These are phyloP conservation scores for Eupsittula cactorum DNA, from an alignment of 2,113 vertebrate species.

Conservation along the genomic window DNA sequence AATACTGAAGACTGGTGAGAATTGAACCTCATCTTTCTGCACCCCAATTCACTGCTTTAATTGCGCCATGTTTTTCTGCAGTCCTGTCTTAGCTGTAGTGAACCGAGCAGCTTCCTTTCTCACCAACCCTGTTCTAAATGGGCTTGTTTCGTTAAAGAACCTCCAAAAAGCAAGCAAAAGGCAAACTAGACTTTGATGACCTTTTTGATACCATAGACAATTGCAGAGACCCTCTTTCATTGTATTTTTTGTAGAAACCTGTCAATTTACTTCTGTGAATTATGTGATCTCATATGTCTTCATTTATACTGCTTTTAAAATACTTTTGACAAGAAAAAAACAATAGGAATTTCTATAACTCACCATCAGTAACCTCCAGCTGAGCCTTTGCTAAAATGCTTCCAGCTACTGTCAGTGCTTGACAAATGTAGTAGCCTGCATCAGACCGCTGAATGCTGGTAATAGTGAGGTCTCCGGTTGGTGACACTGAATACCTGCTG, in stretches of 20 bases:
- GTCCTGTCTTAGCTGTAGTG: not conserved
- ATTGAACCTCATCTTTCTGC: not conserved
- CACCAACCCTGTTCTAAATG: not conserved
- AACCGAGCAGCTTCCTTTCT: not conserved
- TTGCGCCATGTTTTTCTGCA: not conserved
- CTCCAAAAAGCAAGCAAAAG: not conserved
- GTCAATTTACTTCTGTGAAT: not conserved
- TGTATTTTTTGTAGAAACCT: not conserved
- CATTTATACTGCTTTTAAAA: not conserved
- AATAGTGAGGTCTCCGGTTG: constrained; percentile 93
- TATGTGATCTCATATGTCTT: not conserved
- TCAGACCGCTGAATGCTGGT: constrained; percentile 90
- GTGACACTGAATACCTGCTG: constrained; percentile 92
- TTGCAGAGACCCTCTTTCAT: not conserved
- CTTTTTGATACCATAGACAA: not conserved
- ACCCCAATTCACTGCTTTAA: not conserved
- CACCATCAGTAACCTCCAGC: constrained; percentile 98
- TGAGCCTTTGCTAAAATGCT: constrained; percentile 98
- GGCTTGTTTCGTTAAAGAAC: not conserved
- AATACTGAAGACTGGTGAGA: not conserved
- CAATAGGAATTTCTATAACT: constrained; percentile 61
- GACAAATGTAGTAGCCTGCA: constrained; percentile 96
- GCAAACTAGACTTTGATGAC: not conserved
- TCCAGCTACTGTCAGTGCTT: constrained; percentile 96
- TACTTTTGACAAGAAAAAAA: not conserved